Percentiles rank a stretch among this genome's conserved stretches.
Conservation (phyloP, 2,888 invertebrate species). For the Oxytorus armatus region DNA sequence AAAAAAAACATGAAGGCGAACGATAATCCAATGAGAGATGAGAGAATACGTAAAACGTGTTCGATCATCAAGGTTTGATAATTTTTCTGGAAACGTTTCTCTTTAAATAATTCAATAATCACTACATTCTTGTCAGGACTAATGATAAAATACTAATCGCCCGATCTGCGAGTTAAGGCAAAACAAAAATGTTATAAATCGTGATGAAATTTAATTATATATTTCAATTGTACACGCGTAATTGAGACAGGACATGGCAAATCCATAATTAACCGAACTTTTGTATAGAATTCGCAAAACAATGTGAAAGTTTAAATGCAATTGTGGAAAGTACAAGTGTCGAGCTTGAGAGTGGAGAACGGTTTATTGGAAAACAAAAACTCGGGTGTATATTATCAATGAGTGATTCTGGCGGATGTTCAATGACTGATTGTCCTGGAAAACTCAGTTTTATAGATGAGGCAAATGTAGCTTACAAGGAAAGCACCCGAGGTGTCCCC, state of each 20-base stretch:
- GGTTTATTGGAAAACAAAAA: slow-evolving; percentile 56
- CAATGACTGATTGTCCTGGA: no score
- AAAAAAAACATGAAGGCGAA: background rate
- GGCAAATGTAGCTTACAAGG: no score
- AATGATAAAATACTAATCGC: background rate
- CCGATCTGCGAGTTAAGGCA: background rate
- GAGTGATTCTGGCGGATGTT: slow-evolving; percentile 44
- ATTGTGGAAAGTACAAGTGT: no score
- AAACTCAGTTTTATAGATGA: no score
- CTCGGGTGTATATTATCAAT: slow-evolving; percentile 43
- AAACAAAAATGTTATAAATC: background rate
- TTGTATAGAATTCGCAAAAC: no score
- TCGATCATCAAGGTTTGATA: background rate
- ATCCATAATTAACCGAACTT: no score
- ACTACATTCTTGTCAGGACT: background rate
- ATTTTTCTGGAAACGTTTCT: background rate
- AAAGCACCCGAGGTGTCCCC: no score
- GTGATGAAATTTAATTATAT: background rate
- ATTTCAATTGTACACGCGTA: no score
- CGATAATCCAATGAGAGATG: slow-evolving; percentile 24
- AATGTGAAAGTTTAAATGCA: no score
- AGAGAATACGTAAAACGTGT: background rate
- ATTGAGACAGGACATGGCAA: no score
- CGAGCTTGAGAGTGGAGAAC: background rate
- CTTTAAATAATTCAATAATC: background rate